Percentiles rank a stretch among this genome's conserved stretches.
These are phyloP conservation scores for Pandemis corylana DNA, from an alignment of 2,888 invertebrate genomes.

Conservation along the genomic window DNA sequence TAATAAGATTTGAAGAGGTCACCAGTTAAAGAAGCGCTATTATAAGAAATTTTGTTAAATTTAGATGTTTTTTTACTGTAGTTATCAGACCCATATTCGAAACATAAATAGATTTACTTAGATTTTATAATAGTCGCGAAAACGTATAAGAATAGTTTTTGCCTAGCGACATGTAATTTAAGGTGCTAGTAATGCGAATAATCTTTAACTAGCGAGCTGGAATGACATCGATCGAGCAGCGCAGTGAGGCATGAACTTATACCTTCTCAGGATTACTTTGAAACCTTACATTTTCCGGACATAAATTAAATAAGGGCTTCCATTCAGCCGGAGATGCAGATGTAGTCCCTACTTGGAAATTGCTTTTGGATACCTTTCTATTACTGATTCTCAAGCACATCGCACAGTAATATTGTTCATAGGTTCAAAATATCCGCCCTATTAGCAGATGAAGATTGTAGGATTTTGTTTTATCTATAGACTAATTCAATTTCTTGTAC, in stretches of 20 bases:
- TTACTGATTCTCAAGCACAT: neutral
- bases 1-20: too few species aligned
- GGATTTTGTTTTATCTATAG: neutral
- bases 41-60: too few species aligned
- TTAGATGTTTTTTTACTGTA: too few species aligned
- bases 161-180: neutral
- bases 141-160: neutral
- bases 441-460: neutral
- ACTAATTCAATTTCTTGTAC: neutral
- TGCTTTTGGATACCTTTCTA: neutral
- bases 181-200: slow-evolving; percentile 16
- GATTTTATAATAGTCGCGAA: too few species aligned
- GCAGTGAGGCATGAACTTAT: slow-evolving; percentile 22
- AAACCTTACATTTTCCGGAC: slow-evolving; percentile 29
- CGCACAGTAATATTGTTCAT: too few species aligned
- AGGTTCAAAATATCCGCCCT: too few species aligned
- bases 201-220: slow-evolving; percentile 14
- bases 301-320: neutral
- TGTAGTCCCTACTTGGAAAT: neutral
- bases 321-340: neutral
- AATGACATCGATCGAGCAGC: slow-evolving; percentile 36
- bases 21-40: too few species aligned
- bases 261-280: slow-evolving; percentile 26
- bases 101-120: too few species aligned
- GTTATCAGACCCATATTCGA: too few species aligned